phyloP scores from a whole-genome alignment of 2,888 invertebrate species.

The Euzophera pinguis region DNA sequence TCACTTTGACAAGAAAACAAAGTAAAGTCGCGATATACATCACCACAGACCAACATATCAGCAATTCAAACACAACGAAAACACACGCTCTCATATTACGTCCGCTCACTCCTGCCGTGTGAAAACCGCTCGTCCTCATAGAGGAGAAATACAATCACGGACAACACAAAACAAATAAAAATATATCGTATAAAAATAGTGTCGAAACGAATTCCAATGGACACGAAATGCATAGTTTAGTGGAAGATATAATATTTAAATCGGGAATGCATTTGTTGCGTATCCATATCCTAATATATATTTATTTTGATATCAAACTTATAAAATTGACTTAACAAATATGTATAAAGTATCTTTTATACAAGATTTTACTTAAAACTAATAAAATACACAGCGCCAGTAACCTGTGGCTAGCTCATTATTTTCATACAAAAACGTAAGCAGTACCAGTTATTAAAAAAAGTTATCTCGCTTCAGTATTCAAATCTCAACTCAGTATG shows the following conservation, averaged over 20 bases:
- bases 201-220: constrained; percentile 33
- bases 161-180: constrained; percentile 34
- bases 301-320: constrained; percentile 55
- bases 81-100: background rate
- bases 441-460: background rate
- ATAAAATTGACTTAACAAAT: constrained; percentile 61
- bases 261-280: constrained; percentile 64
- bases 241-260: constrained; percentile 47
- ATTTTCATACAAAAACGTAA: background rate
- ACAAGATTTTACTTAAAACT: constrained; percentile 38
- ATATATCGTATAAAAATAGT: constrained; percentile 27
- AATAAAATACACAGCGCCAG: constrained; percentile 18
- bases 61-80: background rate
- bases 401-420: no score
- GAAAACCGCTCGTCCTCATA: constrained; percentile 36
- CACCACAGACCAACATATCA: no score
- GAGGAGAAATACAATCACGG: constrained; percentile 38
- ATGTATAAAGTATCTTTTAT: constrained; percentile 46
- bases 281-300: constrained; percentile 40
- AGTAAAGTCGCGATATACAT: no score
- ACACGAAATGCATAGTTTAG: constrained; percentile 54
- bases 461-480: background rate
- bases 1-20: no score
- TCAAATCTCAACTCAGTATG: no score
- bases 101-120: background rate